A percentile compares a stretch with the other conserved stretches of the same genome.
These are phyloP conservation scores for Drosophila barbarae DNA, from an alignment of 2,888 invertebrate species.

Conservation along the genomic window DNA sequence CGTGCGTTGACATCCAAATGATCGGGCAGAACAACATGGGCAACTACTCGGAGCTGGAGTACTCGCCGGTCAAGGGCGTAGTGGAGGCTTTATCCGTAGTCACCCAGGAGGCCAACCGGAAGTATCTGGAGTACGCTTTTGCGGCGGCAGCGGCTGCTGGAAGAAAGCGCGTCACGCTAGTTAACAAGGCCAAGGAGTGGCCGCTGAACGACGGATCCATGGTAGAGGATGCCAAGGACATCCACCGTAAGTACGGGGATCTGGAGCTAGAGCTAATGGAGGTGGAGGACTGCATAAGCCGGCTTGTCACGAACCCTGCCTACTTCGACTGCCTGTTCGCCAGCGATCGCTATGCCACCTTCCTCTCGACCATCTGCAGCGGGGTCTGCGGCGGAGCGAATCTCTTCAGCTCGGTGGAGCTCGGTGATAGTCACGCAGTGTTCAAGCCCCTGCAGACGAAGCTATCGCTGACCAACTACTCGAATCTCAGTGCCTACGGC, in stretches of 20 bases:
- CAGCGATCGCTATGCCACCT: slow-evolving; percentile 70
- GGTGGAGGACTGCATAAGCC: slow-evolving; percentile 52
- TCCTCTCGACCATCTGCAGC: slow-evolving; percentile 64
- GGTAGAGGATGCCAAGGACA: slow-evolving; percentile 46
- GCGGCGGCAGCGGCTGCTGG: slow-evolving; percentile 41
- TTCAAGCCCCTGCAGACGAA: slow-evolving; percentile 76
- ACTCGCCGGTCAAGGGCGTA: slow-evolving; percentile 71
- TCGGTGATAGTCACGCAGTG: slow-evolving; percentile 68
- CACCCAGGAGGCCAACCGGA: slow-evolving; percentile 26
- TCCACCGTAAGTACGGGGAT: slow-evolving; percentile 41
- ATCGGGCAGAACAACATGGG: slow-evolving; percentile 71
- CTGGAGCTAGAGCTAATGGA: slow-evolving; percentile 59
- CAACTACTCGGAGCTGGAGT: slow-evolving; percentile 71
- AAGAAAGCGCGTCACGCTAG: slow-evolving; percentile 63
- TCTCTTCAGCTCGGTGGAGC: slow-evolving; percentile 66
- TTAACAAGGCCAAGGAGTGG: slow-evolving; percentile 64
- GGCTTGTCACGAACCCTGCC: slow-evolving; percentile 55
- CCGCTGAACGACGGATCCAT: slow-evolving; percentile 63
- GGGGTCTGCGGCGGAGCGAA: slow-evolving; percentile 72
- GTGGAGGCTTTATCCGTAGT: slow-evolving; percentile 72
- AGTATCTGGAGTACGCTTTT: slow-evolving; percentile 64
- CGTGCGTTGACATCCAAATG: slow-evolving; percentile 61
- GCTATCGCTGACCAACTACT: slow-evolving; percentile 62
- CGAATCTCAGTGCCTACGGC: slow-evolving; percentile 68
- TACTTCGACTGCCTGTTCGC: slow-evolving; percentile 68